Conservation (phyloP, 2,888 invertebrate genomes). For the Cerastoderma edule region DNA sequence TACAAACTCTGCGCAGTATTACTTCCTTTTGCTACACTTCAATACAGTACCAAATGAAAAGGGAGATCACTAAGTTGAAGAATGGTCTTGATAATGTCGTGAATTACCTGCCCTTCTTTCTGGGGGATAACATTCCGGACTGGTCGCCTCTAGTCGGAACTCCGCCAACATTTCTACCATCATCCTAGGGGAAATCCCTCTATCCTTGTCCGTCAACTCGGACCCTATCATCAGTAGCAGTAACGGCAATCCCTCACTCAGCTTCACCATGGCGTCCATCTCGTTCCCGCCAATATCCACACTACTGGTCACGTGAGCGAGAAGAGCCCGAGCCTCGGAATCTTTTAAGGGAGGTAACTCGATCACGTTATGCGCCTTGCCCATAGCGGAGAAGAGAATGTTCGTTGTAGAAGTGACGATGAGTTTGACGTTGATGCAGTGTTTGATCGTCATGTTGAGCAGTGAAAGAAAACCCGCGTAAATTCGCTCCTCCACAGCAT, state of each 20-base stretch:
- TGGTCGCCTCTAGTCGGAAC: slow-evolving; percentile 21
- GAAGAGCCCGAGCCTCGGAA: slow-evolving; percentile 13
- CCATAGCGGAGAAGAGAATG: slow-evolving; percentile 10
- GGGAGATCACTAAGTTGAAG: no score
- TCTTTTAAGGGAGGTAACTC: slow-evolving; percentile 15
- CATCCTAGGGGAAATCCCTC: slow-evolving; percentile 4
- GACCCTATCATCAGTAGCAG: slow-evolving; percentile 27
- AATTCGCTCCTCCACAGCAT: slow-evolving; percentile 21
- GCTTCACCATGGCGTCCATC: slow-evolving; percentile 11
- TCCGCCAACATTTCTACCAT: slow-evolving; percentile 33
- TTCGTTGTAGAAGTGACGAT: slow-evolving; percentile 23
- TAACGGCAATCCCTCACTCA: slow-evolving; percentile 36
- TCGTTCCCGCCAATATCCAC: slow-evolving; percentile 7
- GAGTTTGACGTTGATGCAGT: slow-evolving; percentile 25
- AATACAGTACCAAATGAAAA: no score
- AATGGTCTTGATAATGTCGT: no score
- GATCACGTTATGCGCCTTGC: slow-evolving; percentile 10
- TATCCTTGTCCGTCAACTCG: slow-evolving; percentile 17
- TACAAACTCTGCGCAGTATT: no score
- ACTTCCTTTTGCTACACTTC: no score
- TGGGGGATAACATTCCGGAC: slow-evolving; percentile 28
- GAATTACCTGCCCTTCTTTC: slow-evolving; percentile 29
- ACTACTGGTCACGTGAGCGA: background rate
- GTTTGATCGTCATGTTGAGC: slow-evolving; percentile 9
- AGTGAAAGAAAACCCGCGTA: slow-evolving; percentile 19